A percentile compares a stretch with the other conserved stretches of the same genome.
Conservation (phyloP, 2,888 invertebrate species). For the Leptopilina myrica region DNA sequence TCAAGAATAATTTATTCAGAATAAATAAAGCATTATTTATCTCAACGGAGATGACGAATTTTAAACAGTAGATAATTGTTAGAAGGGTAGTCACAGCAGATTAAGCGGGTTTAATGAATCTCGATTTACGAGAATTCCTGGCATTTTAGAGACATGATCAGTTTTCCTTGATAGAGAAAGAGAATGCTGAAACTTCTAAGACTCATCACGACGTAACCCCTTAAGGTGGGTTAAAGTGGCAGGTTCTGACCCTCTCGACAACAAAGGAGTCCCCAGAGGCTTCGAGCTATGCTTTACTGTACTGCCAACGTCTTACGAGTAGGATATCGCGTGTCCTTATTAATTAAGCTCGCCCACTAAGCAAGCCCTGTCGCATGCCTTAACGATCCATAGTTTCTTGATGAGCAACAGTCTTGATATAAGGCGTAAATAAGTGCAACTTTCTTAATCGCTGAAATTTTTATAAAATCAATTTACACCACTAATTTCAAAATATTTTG, state of each 20-base stretch:
- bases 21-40: background rate
- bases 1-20: background rate
- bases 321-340: conserved; percentile 77
- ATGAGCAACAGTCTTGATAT: conserved; percentile 12
- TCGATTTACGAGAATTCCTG: conserved; percentile 31
- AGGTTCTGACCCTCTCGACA: conserved; percentile 73
- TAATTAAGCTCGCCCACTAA: conserved; percentile 75
- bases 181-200: conserved; percentile 57
- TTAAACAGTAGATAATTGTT: background rate
- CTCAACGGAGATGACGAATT: background rate
- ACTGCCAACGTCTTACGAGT: conserved; percentile 67
- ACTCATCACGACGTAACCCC: conserved; percentile 67
- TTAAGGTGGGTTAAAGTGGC: conserved; percentile 73
- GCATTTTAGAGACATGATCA: conserved; percentile 45
- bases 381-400: conserved; percentile 69
- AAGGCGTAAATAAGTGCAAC: conserved; percentile 33
- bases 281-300: conserved; percentile 66
- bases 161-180: conserved; percentile 40
- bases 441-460: conserved; percentile 14
- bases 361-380: conserved; percentile 73
- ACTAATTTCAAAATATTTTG: background rate
- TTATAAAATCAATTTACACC: conserved; percentile 7
- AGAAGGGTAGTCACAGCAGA: background rate
- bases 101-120: conserved; percentile 15
- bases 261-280: conserved; percentile 75